A percentile compares a stretch with the other conserved stretches of the same genome.
Conservation (phyloP, 2,113 vertebrate genomes). For the Actinemys pallida region DNA sequence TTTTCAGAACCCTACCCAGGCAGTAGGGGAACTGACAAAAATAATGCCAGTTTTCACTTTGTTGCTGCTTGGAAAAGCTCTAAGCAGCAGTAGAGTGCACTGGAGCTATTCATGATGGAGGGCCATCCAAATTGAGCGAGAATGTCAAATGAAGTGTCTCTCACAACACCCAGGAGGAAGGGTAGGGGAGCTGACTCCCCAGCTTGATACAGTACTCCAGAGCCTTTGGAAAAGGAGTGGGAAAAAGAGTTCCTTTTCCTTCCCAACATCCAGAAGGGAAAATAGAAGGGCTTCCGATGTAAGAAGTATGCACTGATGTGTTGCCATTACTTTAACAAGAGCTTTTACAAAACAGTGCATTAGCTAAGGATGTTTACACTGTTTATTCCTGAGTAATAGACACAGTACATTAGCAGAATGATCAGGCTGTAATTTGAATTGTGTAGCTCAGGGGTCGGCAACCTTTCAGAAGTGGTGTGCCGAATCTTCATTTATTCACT, state of each 20-base stretch:
- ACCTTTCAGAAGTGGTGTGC: too few species aligned
- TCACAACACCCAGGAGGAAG: neutral
- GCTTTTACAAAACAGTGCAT: accelerated
- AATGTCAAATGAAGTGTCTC: neutral
- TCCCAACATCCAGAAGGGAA: accelerated
- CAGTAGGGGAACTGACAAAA: neutral
- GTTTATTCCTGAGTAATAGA: neutral
- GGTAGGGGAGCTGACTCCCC: neutral
- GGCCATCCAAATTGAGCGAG: neutral
- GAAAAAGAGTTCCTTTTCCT: neutral
- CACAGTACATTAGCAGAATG: accelerated
- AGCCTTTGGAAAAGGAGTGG: accelerated
- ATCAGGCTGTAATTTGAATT: too few species aligned
- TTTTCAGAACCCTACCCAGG: neutral
- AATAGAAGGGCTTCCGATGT: neutral
- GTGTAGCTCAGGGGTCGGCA: too few species aligned
- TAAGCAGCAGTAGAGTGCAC: neutral
- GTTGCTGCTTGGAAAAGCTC: neutral
- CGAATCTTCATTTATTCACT: too few species aligned
- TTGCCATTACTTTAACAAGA: neutral
- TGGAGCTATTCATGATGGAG: neutral
- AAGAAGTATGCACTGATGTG: neutral
- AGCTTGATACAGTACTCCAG: accelerated
- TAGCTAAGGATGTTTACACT: neutral
- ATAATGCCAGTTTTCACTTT: neutral